These are phyloP conservation scores for Byasa hedistus DNA, from an alignment of 2,888 invertebrate species.

Conservation along the genomic window DNA sequence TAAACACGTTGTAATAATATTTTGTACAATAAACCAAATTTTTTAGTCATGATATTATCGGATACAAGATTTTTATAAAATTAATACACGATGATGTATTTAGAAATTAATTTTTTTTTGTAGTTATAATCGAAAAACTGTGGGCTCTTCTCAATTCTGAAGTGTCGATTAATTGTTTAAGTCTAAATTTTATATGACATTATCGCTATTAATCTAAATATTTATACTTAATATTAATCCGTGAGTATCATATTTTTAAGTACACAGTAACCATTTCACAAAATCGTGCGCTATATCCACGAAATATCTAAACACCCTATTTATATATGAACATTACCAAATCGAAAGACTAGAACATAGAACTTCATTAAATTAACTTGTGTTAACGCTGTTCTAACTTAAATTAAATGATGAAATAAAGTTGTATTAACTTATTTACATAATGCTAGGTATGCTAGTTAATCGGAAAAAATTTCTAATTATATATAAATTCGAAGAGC, in stretches of 20 bases:
- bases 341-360: constrained; percentile 29
- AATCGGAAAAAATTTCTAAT: constrained; percentile 15
- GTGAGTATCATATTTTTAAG: constrained; percentile 21
- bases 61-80: too few species aligned
- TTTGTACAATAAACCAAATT: too few species aligned
- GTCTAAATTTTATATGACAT: constrained; percentile 18
- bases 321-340: constrained; percentile 15
- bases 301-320: constrained; percentile 17
- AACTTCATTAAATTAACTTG: constrained; percentile 21
- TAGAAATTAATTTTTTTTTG: too few species aligned
- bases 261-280: constrained; percentile 7
- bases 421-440: constrained; percentile 23
- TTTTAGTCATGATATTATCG: too few species aligned
- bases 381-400: constrained; percentile 18
- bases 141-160: constrained; percentile 14
- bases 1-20: too few species aligned
- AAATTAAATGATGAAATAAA: constrained; percentile 19
- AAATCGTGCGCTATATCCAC: neutral
- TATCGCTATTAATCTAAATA: constrained; percentile 15
- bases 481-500: constrained; percentile 21
- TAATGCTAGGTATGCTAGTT: constrained; percentile 4
- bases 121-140: neutral
- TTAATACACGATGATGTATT: too few species aligned
- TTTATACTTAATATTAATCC: constrained; percentile 16
- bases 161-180: constrained; percentile 13